These are phyloP conservation scores for Notolabrus celidotus DNA, from an alignment of 2,797 vertebrate species.

Conservation along the genomic window DNA sequence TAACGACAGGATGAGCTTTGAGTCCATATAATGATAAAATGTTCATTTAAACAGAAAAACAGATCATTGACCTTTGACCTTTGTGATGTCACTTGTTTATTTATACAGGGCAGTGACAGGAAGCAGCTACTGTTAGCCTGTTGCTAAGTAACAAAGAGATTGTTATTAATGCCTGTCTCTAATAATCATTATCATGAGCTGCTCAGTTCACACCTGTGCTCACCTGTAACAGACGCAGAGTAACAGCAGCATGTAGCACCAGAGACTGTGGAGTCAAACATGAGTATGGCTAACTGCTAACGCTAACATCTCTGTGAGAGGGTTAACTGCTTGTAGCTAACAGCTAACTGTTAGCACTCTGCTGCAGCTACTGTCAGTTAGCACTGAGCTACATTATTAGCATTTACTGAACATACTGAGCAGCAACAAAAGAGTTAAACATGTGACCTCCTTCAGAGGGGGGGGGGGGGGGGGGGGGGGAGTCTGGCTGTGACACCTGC, in stretches of 20 bases:
- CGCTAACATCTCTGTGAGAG: conserved; percentile 19
- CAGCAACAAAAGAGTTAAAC: conserved; percentile 9
- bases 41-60: too few species aligned
- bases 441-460: conserved; percentile 66
- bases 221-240: conserved; percentile 39
- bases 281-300: conserved; percentile 13
- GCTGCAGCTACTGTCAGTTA: conserved; percentile 33
- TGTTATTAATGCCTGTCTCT: conserved; percentile 17
- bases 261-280: conserved; percentile 27
- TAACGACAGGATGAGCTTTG: too few species aligned
- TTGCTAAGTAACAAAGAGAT: conserved; percentile 40
- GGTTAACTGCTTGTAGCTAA: background rate
- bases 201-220: conserved; percentile 29
- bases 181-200: conserved; percentile 13
- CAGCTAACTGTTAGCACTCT: conserved; percentile 31
- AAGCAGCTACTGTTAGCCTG: conserved; percentile 41
- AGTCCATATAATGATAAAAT: too few species aligned
- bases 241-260: conserved; percentile 58
- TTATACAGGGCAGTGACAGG: conserved; percentile 58
- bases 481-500: conserved; percentile 25
- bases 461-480: conserved; percentile 37
- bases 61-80: conserved; percentile 12
- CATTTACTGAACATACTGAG: conserved; percentile 20
- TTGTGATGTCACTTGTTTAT: conserved; percentile 17
- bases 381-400: conserved; percentile 35